Evolutionary conservation across 2,113 vertebrate genomes (phyloP).

Genomic region (Pelodiscus sinensis): DNA sequence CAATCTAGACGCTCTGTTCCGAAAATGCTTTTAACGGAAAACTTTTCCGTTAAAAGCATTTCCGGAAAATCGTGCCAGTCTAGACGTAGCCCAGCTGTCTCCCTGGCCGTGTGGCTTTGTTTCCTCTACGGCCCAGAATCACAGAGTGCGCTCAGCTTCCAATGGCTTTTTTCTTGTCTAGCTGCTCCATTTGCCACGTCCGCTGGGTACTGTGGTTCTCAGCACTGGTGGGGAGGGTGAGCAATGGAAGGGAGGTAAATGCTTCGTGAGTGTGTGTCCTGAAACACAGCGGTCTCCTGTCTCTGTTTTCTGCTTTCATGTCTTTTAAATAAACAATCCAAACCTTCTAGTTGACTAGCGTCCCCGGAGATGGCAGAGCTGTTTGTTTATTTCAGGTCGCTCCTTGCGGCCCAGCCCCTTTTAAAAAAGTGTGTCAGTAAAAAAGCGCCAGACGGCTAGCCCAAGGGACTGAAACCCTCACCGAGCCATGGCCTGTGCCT

Average conservation of each 20-base stretch:
- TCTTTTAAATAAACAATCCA: neutral
- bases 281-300: neutral
- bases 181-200: neutral
- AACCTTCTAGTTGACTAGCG: neutral
- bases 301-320: neutral
- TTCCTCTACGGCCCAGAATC: neutral
- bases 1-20: too few species aligned
- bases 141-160: neutral
- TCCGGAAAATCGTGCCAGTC: too few species aligned
- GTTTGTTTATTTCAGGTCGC: neutral
- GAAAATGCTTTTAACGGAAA: too few species aligned
- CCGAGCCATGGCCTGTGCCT: neutral
- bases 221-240: neutral
- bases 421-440: neutral
- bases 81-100: too few species aligned
- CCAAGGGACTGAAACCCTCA: neutral
- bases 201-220: neutral
- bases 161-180: neutral
- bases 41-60: too few species aligned
- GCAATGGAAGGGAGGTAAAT: neutral
- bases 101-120: neutral
- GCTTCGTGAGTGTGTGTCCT: rapidly evolving
- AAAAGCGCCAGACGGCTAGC: neutral
- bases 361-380: neutral
- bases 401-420: neutral